These are phyloP conservation scores for Nowickia ferox DNA, from an alignment of 2,888 invertebrate species.

Conservation along the genomic window DNA sequence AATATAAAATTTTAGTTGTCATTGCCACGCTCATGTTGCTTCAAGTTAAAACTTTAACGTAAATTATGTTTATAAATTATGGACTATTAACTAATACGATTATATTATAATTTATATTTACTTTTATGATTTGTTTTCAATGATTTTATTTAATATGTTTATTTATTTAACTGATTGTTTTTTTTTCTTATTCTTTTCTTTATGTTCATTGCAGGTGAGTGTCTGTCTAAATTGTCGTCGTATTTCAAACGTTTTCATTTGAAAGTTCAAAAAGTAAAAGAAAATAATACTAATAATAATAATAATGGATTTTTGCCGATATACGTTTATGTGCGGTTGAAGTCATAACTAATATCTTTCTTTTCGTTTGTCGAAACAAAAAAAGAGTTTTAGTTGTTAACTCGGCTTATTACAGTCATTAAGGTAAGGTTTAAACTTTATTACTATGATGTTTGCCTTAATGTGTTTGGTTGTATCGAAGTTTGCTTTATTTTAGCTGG, in stretches of 20 bases:
- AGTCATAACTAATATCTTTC: conserved; percentile 61
- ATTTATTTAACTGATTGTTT: conserved; percentile 51
- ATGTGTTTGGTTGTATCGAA: conserved; percentile 20
- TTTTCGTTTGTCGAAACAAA: not conserved
- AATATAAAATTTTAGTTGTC: conserved; percentile 4
- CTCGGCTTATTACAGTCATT: conserved; percentile 69
- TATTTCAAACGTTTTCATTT: conserved; percentile 37
- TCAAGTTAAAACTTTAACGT: not conserved
- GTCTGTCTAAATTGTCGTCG: conserved; percentile 59
- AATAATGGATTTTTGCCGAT: conserved; percentile 46
- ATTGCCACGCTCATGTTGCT: not conserved
- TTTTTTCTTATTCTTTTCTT: conserved; percentile 20
- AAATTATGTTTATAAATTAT: conserved; percentile 47
- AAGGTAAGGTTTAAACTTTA: conserved; percentile 63
- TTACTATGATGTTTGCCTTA: conserved; percentile 28
- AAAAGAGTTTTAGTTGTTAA: conserved; percentile 35
- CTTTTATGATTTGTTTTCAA: conserved; percentile 52
- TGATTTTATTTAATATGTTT: conserved; percentile 63
- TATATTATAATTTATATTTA: conserved; percentile 62
- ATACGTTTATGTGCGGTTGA: conserved; percentile 42
- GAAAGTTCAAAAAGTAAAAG: conserved; percentile 51
- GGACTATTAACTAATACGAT: conserved; percentile 58
- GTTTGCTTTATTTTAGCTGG: conserved; percentile 31
- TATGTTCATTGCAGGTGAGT: conserved; percentile 71
- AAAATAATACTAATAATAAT: not conserved